A percentile compares a stretch with the other conserved stretches of the same genome.
Conservation (phyloP, 2,888 invertebrate genomes). For the Cyaniris semiargus region DNA sequence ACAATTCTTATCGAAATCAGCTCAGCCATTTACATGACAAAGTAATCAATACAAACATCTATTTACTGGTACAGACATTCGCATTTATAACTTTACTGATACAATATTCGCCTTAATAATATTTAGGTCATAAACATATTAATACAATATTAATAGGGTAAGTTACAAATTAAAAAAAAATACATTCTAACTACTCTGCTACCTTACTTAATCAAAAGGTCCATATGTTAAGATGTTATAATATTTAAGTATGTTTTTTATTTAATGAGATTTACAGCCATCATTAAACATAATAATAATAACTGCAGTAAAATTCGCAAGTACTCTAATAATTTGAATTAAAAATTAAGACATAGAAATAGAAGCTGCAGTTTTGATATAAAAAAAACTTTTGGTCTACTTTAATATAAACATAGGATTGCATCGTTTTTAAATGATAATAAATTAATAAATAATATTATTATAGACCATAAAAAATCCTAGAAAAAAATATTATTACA, state of each 20-base stretch:
- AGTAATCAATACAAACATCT: neutral
- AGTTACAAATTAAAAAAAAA: too few species aligned
- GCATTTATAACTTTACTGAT: neutral
- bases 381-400: too few species aligned
- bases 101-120: neutral
- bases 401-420: neutral
- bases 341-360: too few species aligned
- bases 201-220: too few species aligned
- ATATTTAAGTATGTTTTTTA: too few species aligned
- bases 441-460: neutral
- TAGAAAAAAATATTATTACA: neutral
- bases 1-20: neutral
- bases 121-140: too few species aligned
- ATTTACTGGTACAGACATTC: neutral
- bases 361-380: neutral
- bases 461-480: neutral
- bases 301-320: neutral
- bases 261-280: too few species aligned
- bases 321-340: neutral
- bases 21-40: neutral
- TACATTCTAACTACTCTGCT: too few species aligned
- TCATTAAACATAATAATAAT: too few species aligned
- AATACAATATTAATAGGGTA: too few species aligned
- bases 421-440: neutral
- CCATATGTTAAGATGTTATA: too few species aligned